Evolutionary conservation across 2,113 vertebrate genomes (phyloP), one percentile per base, ranked within the genome.

Genomic region (Engraulis encrasicolus): DNA sequence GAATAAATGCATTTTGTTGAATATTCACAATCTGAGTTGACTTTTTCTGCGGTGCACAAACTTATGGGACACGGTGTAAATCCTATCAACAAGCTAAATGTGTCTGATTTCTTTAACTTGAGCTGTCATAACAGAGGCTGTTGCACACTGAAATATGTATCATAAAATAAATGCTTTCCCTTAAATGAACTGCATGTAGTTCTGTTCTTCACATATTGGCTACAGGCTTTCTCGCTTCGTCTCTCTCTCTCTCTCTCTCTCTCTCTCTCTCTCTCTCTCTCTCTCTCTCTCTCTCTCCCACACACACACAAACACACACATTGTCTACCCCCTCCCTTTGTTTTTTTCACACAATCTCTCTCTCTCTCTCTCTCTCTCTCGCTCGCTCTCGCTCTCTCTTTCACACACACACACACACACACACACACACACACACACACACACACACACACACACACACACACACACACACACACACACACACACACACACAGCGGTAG

Each of bases 401-500:
- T 45, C 40, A 54, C 17, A 19, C 19, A 20, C 58, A 1, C 11
- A 9, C 23, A 27, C 27, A 34, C 61, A 14, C 23, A 34, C 61
- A 71, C 27, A 1, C 61, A 34, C 61, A 71, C 61, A 71, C 61
- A 71, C 7, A 66, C 58, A n/a, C 58, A 66, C 58, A 66, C 58
- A 66, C 58, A n/a, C 58, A 27, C 58, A 34, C 27, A 71, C 61
- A 71, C 27, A 17, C 61, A 71, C 27, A 34, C 61, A 71, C 61
- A 71, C 27, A 17, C 27, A 71, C 61, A 71, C 61, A 71, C 27
- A 71, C 61, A 71, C 23, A 71, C 61, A 71, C 61, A 31, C 61
- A 71, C 27, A 34, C 61, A 71, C 23, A 74, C 31, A 74, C 66
- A 74, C 66, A 74, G 66, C 66, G 12, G 66, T 74, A 74, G 58